phyloP scores from a whole-genome alignment of 2,113 vertebrate species.

The Spilogale gracilis region DNA sequence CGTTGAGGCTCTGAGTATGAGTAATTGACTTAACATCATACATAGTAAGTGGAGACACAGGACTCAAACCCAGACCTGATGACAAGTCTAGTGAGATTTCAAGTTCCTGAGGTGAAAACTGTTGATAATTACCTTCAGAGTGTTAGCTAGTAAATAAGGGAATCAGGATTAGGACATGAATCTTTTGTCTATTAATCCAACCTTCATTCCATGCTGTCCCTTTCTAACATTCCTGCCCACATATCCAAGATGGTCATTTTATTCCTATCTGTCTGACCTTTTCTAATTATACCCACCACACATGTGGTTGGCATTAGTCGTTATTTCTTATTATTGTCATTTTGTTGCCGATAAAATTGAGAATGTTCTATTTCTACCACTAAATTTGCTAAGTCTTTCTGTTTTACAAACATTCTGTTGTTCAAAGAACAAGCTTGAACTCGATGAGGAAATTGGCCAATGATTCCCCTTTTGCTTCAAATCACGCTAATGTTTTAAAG shows the following conservation, averaged over 20 bases:
- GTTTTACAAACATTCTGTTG: slow-evolving; percentile 36
- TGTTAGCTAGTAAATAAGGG: not conserved
- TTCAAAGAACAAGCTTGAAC: slow-evolving; percentile 57
- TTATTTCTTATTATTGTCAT: slow-evolving; percentile 34
- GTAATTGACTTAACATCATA: not conserved
- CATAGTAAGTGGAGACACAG: not conserved
- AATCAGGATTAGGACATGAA: not conserved
- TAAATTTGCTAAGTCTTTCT: slow-evolving; percentile 22
- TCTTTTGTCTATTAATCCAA: not conserved
- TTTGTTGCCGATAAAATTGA: slow-evolving; percentile 48
- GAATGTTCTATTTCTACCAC: slow-evolving; percentile 15
- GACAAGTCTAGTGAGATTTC: not conserved
- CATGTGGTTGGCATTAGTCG: not conserved
- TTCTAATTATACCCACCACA: slow-evolving; percentile 1
- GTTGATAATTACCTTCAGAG: not conserved
- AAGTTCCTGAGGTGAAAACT: not conserved
- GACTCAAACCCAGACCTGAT: not conserved
- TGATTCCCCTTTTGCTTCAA: slow-evolving; percentile 35
- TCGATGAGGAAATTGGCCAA: slow-evolving; percentile 35
- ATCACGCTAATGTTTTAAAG: slow-evolving; percentile 45
- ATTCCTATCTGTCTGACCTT: slow-evolving; percentile 1
- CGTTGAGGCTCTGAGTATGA: not conserved
- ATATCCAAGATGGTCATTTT: not conserved
- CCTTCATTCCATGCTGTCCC: not conserved
- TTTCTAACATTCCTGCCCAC: not conserved